phyloP scores from a whole-genome alignment of 2,888 invertebrate genomes.

The Pristionchus exspectatus region DNA sequence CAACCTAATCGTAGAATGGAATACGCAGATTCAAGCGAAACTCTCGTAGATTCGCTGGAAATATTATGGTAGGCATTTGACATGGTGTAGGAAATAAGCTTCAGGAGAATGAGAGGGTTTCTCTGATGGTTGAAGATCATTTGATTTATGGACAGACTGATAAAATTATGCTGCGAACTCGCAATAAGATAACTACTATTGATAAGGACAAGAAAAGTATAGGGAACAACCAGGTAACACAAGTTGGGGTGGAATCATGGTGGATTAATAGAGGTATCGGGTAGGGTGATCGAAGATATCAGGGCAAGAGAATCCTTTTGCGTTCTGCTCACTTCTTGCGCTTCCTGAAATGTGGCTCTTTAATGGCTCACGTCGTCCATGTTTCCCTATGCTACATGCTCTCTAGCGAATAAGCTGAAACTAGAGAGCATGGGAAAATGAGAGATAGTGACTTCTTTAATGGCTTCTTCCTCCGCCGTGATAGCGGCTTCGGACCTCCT shows the following conservation, averaged over 20 bases:
- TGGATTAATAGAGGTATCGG: not conserved
- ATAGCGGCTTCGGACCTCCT: conserved; percentile 18
- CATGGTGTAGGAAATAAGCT: not conserved
- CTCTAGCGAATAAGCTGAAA: not conserved
- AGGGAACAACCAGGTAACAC: not conserved
- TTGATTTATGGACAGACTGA: not conserved
- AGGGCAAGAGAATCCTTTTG: not conserved
- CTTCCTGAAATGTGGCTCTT: conserved; percentile 7
- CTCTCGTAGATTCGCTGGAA: not conserved
- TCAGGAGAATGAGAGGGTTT: not conserved
- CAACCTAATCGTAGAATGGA: not conserved
- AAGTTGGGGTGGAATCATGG: not conserved
- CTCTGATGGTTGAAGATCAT: not conserved
- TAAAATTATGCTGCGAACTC: not conserved
- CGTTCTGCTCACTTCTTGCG: conserved; percentile 8
- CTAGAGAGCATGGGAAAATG: not conserved
- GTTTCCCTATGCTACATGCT: not conserved
- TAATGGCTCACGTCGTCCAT: not conserved
- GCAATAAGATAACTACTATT: not conserved
- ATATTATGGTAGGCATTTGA: not conserved
- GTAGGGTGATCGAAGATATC: not conserved
- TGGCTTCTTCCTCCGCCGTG: not conserved
- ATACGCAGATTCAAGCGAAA: not conserved
- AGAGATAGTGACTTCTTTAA: not conserved
- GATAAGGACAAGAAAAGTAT: not conserved